Evolutionary conservation across 2,113 vertebrate genomes (phyloP).

Genomic region (Theristicus caerulescens): DNA sequence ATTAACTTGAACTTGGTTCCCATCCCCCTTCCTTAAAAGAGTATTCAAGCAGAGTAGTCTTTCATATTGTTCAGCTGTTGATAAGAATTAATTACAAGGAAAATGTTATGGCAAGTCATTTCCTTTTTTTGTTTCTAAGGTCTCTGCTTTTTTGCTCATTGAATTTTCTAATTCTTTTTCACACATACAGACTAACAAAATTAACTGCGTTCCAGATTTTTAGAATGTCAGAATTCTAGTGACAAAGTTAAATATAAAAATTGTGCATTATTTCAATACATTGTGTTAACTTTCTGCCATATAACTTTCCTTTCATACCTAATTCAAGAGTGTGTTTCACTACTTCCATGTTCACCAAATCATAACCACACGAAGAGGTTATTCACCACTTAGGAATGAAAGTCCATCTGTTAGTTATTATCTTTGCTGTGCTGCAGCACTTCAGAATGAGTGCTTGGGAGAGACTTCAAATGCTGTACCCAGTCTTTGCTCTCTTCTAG

Average conservation of each 20-base stretch:
- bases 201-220: background rate
- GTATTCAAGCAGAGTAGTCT: background rate
- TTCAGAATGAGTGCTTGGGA: slow-evolving; percentile 40
- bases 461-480: background rate
- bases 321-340: slow-evolving; percentile 20
- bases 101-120: background rate
- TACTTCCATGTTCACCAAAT: slow-evolving; percentile 66
- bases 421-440: slow-evolving; percentile 33
- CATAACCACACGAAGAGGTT: slow-evolving; percentile 62
- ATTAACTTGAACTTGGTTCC: background rate
- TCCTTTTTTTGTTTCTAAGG: background rate
- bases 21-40: background rate
- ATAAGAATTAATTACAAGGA: background rate
- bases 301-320: background rate
- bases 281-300: slow-evolving; percentile 18
- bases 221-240: background rate
- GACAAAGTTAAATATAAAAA: background rate
- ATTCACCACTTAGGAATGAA: slow-evolving; percentile 72
- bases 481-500: background rate
- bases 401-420: slow-evolving; percentile 73
- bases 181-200: background rate
- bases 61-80: background rate
- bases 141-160: background rate
- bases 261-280: background rate
- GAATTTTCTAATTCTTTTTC: background rate